Base-by-base conservation (phyloP, 2,888 invertebrate genomes). In the Hyalella azteca region DNA sequence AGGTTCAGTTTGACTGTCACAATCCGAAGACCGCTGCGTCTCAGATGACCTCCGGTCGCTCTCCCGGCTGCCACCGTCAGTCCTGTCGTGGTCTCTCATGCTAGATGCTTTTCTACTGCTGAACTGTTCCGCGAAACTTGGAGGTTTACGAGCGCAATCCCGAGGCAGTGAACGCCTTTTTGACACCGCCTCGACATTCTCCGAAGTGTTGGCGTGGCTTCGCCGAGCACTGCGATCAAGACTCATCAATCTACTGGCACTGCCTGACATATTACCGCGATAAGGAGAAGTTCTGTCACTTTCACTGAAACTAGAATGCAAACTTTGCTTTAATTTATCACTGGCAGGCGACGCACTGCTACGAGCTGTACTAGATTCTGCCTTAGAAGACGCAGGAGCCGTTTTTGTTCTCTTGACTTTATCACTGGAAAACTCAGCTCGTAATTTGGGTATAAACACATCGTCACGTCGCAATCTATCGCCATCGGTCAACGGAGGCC, bases 391-490 rank as follows among this genome's bases (percentile, higher is more conserved):
- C 39, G 77, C 26, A 19, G 54, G 48, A 26, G n/a, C 48, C n/a
- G 77, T 79, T 75, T 84, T 80, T 60, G 60, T 73, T 75, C 79
- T 78, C 45, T 82, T 84, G n/a, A 81, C 75, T 66, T 82, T 82
- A 78, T 84, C 84, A 79, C 82, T 82, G 15, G 81, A 81, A 77
- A 82, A 80, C 48, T 84, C 79, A 48, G 84, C 82, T 45, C 81
- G 79, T 54, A 84, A 78, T 77, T 84, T 84, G 54, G 84, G 84
- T 78, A 84, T 84, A 60, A 81, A 82, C 40, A 84, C 36, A 59
- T 84, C 84, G 79, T 84, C 84, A 48, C 81, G 78, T 32, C 84
- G 80, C 59, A 82, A 59, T 15, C 59, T 59, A 39, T 59, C 59
- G 22, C 79, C 29, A 54, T 78, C 79, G 39, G 80, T 66, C 13